Base-by-base conservation (phyloP, 2,797 vertebrate species). In the Galaxias olidus region DNA sequence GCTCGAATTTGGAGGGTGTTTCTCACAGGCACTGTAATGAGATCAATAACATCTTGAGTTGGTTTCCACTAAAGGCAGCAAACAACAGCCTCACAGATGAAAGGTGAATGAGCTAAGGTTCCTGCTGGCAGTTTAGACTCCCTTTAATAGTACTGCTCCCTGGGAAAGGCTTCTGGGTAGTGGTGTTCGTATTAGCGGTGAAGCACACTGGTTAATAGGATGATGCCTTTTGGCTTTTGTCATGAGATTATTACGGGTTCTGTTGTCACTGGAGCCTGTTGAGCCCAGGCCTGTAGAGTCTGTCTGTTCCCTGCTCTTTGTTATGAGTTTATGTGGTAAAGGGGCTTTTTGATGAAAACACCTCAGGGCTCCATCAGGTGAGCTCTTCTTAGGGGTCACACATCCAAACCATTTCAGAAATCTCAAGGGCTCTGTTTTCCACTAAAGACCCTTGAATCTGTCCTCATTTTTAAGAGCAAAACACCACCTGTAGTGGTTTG, bases 171-270 rank as follows among this genome's bases (percentile, higher is more conserved):
- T 94, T 93, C 92, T 82, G 94, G 94, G 94, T 93, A 92, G 95
- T 91, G 89, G 93, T n/a, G n/a, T 94, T 93, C 72, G 93, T 93
- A 94, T 96, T 95, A 95, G 93, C 92, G 85, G 93, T 92, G 83
- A 89, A 93, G 94, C 95, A 93, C 93, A 93, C 93, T 92, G 94
- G 92, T 95, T 95, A 97, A 97, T 96, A 94, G 94, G 95, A 96
- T 96, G 96, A 96, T 95, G 95, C 94, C 94, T 98, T 96, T 96
- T 95, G 95, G 93, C 95, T 96, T 98, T 98, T 98, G 96, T 98
- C 92, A 91, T 87, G 86, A 97, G 95, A 95, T 98, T 96, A 98
- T 98, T 94, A 96, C 93, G 94, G 90, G 93, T 91, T 96, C 91
- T 92, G 89, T 93, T 94, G 93, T 93, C 92, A 92, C 92, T 86